Evolutionary conservation across 2,113 vertebrate genomes (phyloP), one percentile per base, ranked within the genome.

Genomic region (Thalassoma bifasciatum): DNA sequence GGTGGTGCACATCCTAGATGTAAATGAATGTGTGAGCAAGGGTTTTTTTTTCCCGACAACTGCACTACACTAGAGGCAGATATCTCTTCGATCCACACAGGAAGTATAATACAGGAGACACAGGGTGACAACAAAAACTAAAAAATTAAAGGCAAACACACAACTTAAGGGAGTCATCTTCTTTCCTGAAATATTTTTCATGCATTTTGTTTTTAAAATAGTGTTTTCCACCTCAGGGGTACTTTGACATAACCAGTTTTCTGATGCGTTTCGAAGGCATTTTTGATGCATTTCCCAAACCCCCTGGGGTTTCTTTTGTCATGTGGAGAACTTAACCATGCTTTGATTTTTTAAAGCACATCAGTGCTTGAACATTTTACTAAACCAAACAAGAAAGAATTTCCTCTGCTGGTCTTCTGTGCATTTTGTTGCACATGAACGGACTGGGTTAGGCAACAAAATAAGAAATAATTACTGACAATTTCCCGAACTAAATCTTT

Each of bases 1-100:
- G 81, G 90, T 88, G 88, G 93, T 93, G 90, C 86, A 92, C 92
- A 90, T 89, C 84, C 82, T 72, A 83, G 76, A 83, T 83, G 83
- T 75, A 86, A 88, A 87, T 92, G 65, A 84, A 90, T 8, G 65
- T 52, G 77, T 81, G 84, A 83, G 68, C 37, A 57, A 82, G 79
- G 65, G n/a, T n/a, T n/a, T n/a, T 79, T 77, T 83, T 84, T 66
- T 60, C 56, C 68, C 79, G 49, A 82, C 77, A 60, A 85, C 71
- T 64, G 52, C 65, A 12, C 26, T 10, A 6, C 6, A 37, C 66
- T 21, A 46, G 21, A 76, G 58, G 51, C 16, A 81, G 53, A 70
- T 80, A 72, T 78, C 44, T 52, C 68, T 63, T 68, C 19, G 22
- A 47, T 66, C 34, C 50, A 79, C 79, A 72, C 10, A 64, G 75